Evolutionary conservation across 2,797 vertebrate genomes (phyloP), one percentile per base, ranked within the genome.

Genomic region (Cryptoblepharus egeriae): DNA sequence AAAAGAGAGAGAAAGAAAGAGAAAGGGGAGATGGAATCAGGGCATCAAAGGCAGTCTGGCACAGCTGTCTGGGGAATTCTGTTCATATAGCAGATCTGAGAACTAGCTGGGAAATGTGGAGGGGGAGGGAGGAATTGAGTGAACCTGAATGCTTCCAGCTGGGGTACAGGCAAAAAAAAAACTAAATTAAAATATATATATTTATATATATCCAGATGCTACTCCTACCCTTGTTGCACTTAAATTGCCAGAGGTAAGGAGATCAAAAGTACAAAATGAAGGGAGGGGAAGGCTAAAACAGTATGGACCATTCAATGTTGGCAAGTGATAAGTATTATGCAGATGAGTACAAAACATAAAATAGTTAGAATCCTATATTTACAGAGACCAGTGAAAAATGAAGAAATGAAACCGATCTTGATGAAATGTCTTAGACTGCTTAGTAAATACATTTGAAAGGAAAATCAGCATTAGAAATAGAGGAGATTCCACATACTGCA

Each of bases 21-120:
- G 22, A 57, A 3, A 45, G 77, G 45, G 68, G 32, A 58, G 49
- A 84, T 68, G 39, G 81, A 83, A 77, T 61, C 77, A 75, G 69
- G 68, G 68, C 60, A 73, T 85, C 75, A 73, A 81, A 85, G 52
- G 69, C 68, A 73, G 68, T 3, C 67, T 76, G 37, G 37, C 83
- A 45, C 30, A 42, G 73, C 57, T 85, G 77, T 80, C 72, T 75
- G 74, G 71, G 71, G 39, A 73, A 79, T 75, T 68, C 57, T 52
- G 57, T 75, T 80, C 35, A 3, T 77, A 77, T n/a, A 26, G 26
- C 30, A 9, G 75, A 77, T 77, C 68, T 81, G 24, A 65, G 60
- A 18, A 22, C 42, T 49, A 13, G 63, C 52, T 57, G 26, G 39
- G 39, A 60, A 79, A 67, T 5, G 18, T 2, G n/a, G 18, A 39